Conservation (phyloP, 2,888 invertebrate genomes). For the Cantharis rufa region DNA sequence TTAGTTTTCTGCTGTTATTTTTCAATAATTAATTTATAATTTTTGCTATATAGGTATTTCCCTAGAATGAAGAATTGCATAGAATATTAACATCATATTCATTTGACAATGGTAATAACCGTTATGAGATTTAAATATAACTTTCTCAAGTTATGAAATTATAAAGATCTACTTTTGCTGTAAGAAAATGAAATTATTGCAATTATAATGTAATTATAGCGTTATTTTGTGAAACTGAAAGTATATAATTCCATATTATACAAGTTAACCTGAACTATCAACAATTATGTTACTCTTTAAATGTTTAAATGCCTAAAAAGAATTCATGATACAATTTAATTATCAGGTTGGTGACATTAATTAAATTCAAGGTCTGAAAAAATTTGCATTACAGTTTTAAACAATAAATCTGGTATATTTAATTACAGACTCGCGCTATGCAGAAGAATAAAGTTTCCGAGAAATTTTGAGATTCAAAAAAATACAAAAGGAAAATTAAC, state of each 20-base stretch:
- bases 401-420: neutral
- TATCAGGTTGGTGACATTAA: constrained; percentile 4
- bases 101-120: neutral
- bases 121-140: neutral
- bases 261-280: neutral
- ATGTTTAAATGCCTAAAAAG: neutral
- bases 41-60: neutral
- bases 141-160: neutral
- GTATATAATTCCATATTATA: neutral
- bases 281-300: neutral
- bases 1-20: too few species aligned
- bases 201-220: neutral
- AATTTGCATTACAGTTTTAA: neutral
- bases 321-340: neutral
- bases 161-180: neutral
- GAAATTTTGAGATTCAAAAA: neutral
- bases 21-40: too few species aligned
- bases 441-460: neutral
- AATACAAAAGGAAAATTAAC: neutral
- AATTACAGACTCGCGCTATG: neutral
- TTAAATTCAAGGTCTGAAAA: constrained; percentile 9
- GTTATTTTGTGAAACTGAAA: neutral
- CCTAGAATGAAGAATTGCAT: neutral
- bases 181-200: neutral
- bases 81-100: neutral